These are phyloP conservation scores for Tachuris rubrigastra DNA, from an alignment of 2,113 vertebrate genomes.

Conservation along the genomic window DNA sequence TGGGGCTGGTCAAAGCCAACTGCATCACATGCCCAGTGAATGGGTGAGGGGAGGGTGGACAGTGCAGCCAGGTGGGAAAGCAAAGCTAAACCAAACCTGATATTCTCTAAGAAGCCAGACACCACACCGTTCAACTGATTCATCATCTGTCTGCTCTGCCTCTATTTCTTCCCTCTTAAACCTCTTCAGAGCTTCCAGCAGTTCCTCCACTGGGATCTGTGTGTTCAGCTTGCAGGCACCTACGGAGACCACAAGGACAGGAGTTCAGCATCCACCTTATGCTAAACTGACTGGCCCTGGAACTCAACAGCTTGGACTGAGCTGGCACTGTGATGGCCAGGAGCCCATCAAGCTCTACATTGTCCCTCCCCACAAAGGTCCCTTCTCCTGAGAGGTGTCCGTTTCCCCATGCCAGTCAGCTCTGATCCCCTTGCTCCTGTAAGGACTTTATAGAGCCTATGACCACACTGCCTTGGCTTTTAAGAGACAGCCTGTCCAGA, in stretches of 20 bases:
- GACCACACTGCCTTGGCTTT: neutral
- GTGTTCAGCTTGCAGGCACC: neutral
- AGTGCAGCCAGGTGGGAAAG: neutral
- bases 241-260: neutral
- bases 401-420: neutral
- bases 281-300: neutral
- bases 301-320: neutral
- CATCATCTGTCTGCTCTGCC: constrained; percentile 35
- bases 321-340: neutral
- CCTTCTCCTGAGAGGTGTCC: neutral
- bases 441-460: neutral
- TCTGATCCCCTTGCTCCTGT: neutral
- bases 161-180: constrained; percentile 44
- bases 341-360: neutral
- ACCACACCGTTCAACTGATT: neutral
- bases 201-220: neutral
- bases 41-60: neutral
- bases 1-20: neutral
- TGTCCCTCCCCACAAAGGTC: neutral
- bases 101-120: constrained; percentile 28
- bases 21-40: too few relatives aligned
- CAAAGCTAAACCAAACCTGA: constrained; percentile 18
- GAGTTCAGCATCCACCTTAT: neutral
- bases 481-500: neutral
- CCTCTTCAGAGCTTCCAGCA: constrained; percentile 44